Percentiles rank a stretch among this genome's conserved stretches.
Evolutionary conservation across 2,797 vertebrate genomes (phyloP).

Genomic region (Jordanella pulchra): DNA sequence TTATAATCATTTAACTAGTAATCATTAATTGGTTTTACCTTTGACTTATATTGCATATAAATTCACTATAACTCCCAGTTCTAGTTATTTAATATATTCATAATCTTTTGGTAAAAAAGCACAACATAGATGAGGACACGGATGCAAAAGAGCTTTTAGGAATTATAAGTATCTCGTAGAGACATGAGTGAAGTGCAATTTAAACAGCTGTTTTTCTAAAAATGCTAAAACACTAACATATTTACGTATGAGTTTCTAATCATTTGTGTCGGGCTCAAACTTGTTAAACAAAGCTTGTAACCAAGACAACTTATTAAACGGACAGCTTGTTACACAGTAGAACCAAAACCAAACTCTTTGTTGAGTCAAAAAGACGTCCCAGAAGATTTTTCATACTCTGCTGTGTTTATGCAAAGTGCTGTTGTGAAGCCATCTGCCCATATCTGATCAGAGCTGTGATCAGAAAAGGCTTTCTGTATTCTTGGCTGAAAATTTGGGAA

Average conservation of each 20-base stretch:
- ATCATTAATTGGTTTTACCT: too few species aligned
- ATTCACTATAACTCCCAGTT: too few species aligned
- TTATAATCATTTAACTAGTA: too few species aligned
- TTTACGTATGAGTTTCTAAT: neutral
- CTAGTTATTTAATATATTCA: too few species aligned
- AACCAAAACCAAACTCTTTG: neutral
- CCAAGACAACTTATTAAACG: slow-evolving; percentile 1
- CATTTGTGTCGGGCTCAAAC: neutral
- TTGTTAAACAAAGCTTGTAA: neutral
- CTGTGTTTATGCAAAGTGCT: neutral
- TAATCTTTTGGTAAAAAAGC: too few species aligned
- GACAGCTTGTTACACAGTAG: slow-evolving; percentile 4
- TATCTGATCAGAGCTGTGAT: neutral
- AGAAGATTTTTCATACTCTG: neutral
- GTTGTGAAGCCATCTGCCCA: slow-evolving; percentile 1
- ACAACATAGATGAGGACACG: neutral
- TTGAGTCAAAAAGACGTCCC: neutral
- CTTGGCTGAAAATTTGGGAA: neutral
- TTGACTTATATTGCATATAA: too few species aligned
- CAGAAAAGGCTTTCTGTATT: neutral
- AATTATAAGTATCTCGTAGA: too few species aligned
- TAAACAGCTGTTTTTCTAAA: neutral
- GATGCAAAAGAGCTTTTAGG: neutral
- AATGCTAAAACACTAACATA: neutral
- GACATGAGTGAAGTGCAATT: neutral